Base-by-base conservation (phyloP, 2,113 vertebrate genomes). In the Eretmochelys imbricata region DNA sequence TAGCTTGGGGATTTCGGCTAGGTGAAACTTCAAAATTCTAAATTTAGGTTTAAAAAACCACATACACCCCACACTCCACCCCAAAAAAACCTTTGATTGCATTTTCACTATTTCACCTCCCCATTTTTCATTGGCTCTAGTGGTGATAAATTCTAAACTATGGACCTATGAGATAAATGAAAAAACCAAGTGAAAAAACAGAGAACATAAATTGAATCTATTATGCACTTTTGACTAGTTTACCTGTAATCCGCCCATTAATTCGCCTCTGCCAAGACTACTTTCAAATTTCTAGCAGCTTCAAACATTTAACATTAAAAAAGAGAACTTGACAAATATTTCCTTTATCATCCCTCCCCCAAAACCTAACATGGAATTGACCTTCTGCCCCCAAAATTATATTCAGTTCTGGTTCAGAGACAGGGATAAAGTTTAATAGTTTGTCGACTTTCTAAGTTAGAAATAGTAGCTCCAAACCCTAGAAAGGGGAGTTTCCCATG, bases 171-270 rank as follows among this genome's bases (percentile, higher is more conserved):
- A 76, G 42, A 76, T 46, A 46, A 76, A 46, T 46, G 72, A 20
- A 24, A 69, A 69, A n/a, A 5, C 11, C 20, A 46, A 46, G 72
- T 76, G 31, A 62, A 62, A 57, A 59, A 29, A 12, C 17, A 31
- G 53, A 14, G 11, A 75, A 1, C 11, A n/a, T 0, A 65, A 42
- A 75, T 17, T 59, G 7, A 19, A 42, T 46, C 46, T 31, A 8
- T 27, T 65, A 24, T 12, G 27, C n/a, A 20, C 3, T 82, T 16
- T 51, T 29, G 35, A n/a, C 16, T 19, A 46, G 1, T 54, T 85
- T 48, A 75, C 31, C 14, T 27, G 53, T 19, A 9, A 6, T 27
- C 42, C 20, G 12, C 8, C 20, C 82, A 16, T 29, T 0, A 35
- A 14, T 10, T 84, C 2, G 7, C 27, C 42, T 80, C 46, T 38